A percentile compares a stretch with the other conserved stretches of the same genome.
These are phyloP conservation scores for Pyralis farinalis DNA, from an alignment of 2,888 invertebrate genomes.

Conservation along the genomic window DNA sequence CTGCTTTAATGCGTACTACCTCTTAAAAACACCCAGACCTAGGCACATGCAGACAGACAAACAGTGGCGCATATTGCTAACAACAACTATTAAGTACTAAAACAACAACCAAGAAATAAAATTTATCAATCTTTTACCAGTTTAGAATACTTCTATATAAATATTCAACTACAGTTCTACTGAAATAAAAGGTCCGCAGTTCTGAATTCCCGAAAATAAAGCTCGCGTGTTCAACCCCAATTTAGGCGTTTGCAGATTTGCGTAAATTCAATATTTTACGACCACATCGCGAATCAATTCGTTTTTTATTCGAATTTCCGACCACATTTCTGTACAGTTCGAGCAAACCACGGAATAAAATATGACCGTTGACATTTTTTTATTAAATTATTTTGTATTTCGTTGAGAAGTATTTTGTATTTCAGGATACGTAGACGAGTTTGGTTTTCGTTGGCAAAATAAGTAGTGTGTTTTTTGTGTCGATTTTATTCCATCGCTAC, in stretches of 20 bases:
- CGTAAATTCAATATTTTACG: constrained; percentile 9
- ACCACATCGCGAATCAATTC: constrained; percentile 4
- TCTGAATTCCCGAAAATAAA: neutral
- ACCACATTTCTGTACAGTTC: neutral
- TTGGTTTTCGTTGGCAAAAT: no score
- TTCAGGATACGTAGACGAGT: no score
- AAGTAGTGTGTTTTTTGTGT: no score
- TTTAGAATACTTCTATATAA: neutral
- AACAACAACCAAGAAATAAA: no score
- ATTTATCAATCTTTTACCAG: no score
- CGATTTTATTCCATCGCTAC: no score
- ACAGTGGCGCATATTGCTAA: no score
- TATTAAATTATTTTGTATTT: neutral
- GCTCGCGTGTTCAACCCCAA: constrained; percentile 1
- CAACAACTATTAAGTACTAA: no score
- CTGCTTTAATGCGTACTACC: no score
- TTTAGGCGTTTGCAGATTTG: constrained; percentile 1
- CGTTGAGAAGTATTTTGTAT: no score
- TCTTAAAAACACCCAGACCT: no score
- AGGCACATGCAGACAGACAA: no score
- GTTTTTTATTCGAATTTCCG: neutral
- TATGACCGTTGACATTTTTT: neutral
- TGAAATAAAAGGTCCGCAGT: neutral
- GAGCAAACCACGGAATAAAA: neutral
- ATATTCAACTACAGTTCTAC: neutral